Evolutionary conservation across 2,797 vertebrate species (phyloP).

Genomic region (Halcyon chelicuti): DNA sequence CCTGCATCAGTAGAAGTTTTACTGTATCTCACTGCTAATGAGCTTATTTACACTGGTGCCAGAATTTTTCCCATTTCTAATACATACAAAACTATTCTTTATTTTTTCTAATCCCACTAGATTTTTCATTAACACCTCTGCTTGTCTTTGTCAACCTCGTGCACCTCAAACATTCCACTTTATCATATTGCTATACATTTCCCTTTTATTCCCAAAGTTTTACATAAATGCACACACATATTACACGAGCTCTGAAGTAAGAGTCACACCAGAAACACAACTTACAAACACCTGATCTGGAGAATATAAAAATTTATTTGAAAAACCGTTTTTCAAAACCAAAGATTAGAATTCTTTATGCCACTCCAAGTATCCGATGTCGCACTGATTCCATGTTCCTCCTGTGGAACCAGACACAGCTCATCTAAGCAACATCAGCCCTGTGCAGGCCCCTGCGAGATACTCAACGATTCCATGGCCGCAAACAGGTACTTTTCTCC

Average conservation of each 20-base stretch:
- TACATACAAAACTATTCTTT: background rate
- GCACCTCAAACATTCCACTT: background rate
- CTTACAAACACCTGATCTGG: background rate
- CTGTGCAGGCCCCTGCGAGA: no score
- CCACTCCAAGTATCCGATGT: accelerated
- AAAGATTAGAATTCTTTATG: background rate
- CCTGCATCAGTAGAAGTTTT: background rate
- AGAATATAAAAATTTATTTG: background rate
- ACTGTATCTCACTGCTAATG: background rate
- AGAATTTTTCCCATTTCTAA: background rate
- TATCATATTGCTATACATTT: background rate
- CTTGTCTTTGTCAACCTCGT: background rate
- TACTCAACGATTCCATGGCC: accelerated
- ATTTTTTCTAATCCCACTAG: background rate
- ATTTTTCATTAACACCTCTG: background rate
- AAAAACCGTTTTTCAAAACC: background rate
- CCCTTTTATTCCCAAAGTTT: background rate
- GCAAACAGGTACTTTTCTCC: no score
- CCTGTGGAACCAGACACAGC: background rate
- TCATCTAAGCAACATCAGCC: background rate
- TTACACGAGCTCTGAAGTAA: background rate
- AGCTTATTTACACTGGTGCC: background rate
- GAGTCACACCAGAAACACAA: background rate
- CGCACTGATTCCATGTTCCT: accelerated
- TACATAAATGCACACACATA: background rate